Base-by-base conservation (phyloP, 37 sponge, comb jelly and placozoan genomes). In the Axinella damicornis region DNA sequence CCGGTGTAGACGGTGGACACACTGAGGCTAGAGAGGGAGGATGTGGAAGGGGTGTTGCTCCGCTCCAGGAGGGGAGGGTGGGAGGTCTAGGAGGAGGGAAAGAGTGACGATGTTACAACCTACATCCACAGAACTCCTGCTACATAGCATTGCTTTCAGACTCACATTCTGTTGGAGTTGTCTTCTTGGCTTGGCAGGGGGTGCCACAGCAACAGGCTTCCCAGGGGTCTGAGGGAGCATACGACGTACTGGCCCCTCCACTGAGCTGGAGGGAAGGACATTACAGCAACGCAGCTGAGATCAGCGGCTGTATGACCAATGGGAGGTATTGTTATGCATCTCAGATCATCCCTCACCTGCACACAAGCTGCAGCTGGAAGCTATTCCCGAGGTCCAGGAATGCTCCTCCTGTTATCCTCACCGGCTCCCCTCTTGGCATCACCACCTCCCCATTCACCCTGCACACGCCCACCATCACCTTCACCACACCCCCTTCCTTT, bases 171-270 rank as follows among this genome's bases (percentile, higher is more conserved):
- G 57, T 0, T 55, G 57, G 31, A 4, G 63, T n/a, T 65, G 55
- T 56, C 81, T 39, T 0, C 1, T n/a, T 46, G 81, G 81, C 27
- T 80, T 80, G 16, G 69, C 28, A 16, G 81, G 81, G 0, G 83
- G 73, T 21, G 72, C 18, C 16, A 32, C 6, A 2, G 32, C 18
- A n/a, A 71, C 18, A 6, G 9, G 1, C 41, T 72, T 21, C 4
- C 83, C 83, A 15, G 83, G 83, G 5, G 83, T 82, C 58, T 33
- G 73, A 6, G 83, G 83, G 11, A 82, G 73, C 22, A 71, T 46
- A 2, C 81, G n/a, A 22, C 79, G 79, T 2, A 22, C 27, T 61
- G n/a, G 63, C 63, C 4, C 5, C 12, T 25, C 63, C 63, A 5
- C 63, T 27, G 63, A 61, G 11, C 27, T 61, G 63, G 5, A 12